A percentile compares a stretch with the other conserved stretches of the same genome.
Conservation (phyloP, 1,140 invertebrate genomes). For the Camponotus vicinus region DNA sequence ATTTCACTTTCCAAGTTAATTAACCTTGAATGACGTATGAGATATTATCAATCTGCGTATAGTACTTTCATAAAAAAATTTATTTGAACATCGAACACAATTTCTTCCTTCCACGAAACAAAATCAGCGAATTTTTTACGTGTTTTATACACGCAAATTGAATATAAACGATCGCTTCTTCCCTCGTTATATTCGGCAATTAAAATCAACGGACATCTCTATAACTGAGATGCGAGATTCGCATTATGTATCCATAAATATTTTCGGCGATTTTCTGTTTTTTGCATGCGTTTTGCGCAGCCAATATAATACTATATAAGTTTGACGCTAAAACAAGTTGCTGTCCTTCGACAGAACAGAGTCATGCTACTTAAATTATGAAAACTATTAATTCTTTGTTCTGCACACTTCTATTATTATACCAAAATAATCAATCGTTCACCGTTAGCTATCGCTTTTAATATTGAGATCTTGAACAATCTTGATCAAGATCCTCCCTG, state of each 20-base stretch:
- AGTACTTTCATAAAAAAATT: slow-evolving; percentile 53
- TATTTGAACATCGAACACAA: not conserved
- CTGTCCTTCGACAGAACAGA: slow-evolving; percentile 21
- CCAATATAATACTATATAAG: not conserved
- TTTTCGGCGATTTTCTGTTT: not conserved
- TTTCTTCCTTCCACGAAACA: slow-evolving; percentile 2
- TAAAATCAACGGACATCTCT: slow-evolving; percentile 5
- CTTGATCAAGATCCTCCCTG: slow-evolving; percentile 3
- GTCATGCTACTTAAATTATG: not conserved
- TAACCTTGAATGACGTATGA: slow-evolving; percentile 53
- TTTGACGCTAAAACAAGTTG: slow-evolving; percentile 18
- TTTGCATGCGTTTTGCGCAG: not conserved
- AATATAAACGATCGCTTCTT: not conserved
- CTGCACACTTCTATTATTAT: not conserved
- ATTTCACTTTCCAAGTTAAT: slow-evolving; percentile 63
- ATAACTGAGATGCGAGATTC: not conserved
- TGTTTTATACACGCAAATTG: not conserved
- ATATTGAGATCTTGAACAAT: not conserved
- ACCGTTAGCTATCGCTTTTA: not conserved
- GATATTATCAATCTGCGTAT: slow-evolving; percentile 44
- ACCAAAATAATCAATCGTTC: not conserved
- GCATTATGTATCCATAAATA: not conserved
- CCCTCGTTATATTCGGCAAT: not conserved
- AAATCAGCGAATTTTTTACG: not conserved
- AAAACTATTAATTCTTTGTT: not conserved